A percentile compares a stretch with the other conserved stretches of the same genome.
phyloP scores from a whole-genome alignment of 2,797 vertebrate species.

The Danio aesculapii region DNA sequence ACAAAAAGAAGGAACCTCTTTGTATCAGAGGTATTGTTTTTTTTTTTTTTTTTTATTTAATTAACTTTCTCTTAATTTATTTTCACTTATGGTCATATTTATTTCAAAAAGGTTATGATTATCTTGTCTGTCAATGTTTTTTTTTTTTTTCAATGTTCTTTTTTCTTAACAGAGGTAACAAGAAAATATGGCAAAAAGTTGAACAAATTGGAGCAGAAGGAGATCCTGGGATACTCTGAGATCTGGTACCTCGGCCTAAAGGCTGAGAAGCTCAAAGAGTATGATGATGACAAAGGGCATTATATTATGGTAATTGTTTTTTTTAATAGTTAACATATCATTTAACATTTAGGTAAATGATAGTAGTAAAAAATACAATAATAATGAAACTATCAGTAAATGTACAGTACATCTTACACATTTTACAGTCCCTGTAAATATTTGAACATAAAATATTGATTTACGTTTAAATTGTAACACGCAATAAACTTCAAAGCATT shows the following conservation, averaged over 20 bases:
- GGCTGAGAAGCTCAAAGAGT: constrained; percentile 72
- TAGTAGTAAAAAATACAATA: background rate
- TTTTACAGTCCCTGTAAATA: no score
- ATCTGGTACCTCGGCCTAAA: constrained; percentile 82
- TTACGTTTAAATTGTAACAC: background rate
- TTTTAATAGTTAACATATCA: background rate
- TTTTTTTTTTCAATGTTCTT: no score
- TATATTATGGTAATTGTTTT: constrained; percentile 73
- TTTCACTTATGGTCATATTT: no score
- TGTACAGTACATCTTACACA: no score
- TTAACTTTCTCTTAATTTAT: no score
- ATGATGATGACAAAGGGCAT: constrained; percentile 76
- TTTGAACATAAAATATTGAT: no score
- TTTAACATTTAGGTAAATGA: background rate
- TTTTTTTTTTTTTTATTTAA: no score
- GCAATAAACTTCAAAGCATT: no score
- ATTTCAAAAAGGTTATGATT: no score
- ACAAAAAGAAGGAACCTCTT: no score
- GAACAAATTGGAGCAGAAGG: constrained; percentile 77
- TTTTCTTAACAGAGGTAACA: constrained; percentile 77
- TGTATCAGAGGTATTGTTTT: no score
- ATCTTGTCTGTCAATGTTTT: no score
- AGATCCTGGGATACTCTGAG: constrained; percentile 78
- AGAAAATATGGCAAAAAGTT: constrained; percentile 75
- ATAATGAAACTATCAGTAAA: background rate